Evolutionary conservation across 2,888 invertebrate genomes (phyloP), one percentile per base, ranked within the genome.

Genomic region (Amitus sp.): DNA sequence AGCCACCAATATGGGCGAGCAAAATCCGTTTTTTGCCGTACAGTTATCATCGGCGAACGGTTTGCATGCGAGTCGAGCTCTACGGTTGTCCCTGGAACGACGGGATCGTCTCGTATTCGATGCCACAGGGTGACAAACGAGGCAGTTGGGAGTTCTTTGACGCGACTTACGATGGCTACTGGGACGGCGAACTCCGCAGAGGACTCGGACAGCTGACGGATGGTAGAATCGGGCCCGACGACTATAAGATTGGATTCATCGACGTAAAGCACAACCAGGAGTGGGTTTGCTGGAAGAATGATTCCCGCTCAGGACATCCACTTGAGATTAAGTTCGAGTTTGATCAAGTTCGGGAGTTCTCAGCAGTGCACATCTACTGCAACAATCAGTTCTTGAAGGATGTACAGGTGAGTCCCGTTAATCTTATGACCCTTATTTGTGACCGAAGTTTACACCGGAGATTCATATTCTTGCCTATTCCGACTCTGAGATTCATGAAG

Each of bases 271-370:
- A 85, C 71, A 85, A 84, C 78, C 91, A 92, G 73, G 92, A 94
- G 47, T 96, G 95, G 96, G 90, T 96, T 23, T 96, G 95, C 0
- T 96, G 96, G 96, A 87, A 89, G 74, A 93, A 93, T 80, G 92
- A 93, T 77, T 88, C 90, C 1, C 84, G 89, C 2, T 84, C 85
- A 39, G 83, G 84, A 23, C 83, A 85, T 71, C 88, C 90, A 0
- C 87, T 91, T 0, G 88, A 89, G 71, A 85, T 92, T 68, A 86
- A 85, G 57, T 91, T 92, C 84, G 93, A 94, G 81, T 96, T 96
- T 83, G 95, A 95, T 78, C 87, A 88, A 76, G 90, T 94, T 56
- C 86, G 95, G 13, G 95, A 95, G 82, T 96, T 96, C 84, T 90
- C 90, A 42, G 88, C 89, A 1, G 89, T 95, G 19, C 89, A 91